These are phyloP conservation scores for Scleropages formosus DNA, from an alignment of 2,797 vertebrate species.

Conservation along the genomic window DNA sequence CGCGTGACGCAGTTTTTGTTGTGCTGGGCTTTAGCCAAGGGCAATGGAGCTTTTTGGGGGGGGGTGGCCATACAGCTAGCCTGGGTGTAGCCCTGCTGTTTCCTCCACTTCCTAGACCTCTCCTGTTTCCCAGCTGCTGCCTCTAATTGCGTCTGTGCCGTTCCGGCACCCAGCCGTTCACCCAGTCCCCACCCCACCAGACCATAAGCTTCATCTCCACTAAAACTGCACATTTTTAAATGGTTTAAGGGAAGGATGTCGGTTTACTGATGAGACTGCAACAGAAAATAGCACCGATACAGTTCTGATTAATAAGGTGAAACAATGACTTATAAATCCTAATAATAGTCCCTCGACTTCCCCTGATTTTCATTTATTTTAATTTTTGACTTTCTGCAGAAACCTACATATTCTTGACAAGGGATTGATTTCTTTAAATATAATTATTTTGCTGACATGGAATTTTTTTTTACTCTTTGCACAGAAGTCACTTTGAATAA, in stretches of 20 bases:
- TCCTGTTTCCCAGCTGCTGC: slow-evolving; percentile 27
- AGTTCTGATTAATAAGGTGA: too few relatives aligned
- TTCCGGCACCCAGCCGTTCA: neutral
- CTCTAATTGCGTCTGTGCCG: slow-evolving; percentile 26
- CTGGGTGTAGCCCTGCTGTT: slow-evolving; percentile 24
- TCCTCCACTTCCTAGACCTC: slow-evolving; percentile 31
- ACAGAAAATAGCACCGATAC: too few relatives aligned
- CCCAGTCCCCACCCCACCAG: neutral
- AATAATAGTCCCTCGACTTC: too few relatives aligned
- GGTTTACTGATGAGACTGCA: too few relatives aligned
- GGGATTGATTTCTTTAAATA: neutral
- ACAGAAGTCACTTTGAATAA: neutral
- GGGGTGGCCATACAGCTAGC: slow-evolving; percentile 9
- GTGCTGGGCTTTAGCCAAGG: slow-evolving; percentile 12
- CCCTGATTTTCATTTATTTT: too few relatives aligned
- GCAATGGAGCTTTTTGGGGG: neutral
- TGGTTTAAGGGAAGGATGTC: too few relatives aligned
- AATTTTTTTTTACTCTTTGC: too few relatives aligned
- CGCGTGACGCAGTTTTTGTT: slow-evolving; percentile 27
- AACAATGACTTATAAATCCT: too few relatives aligned
- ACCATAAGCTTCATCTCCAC: too few relatives aligned
- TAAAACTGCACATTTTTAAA: neutral
- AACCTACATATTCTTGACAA: neutral
- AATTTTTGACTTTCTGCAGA: too few relatives aligned
- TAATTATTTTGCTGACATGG: neutral